Conservation (phyloP, 2,888 invertebrate species). For the Synanthedon vespiformis region DNA sequence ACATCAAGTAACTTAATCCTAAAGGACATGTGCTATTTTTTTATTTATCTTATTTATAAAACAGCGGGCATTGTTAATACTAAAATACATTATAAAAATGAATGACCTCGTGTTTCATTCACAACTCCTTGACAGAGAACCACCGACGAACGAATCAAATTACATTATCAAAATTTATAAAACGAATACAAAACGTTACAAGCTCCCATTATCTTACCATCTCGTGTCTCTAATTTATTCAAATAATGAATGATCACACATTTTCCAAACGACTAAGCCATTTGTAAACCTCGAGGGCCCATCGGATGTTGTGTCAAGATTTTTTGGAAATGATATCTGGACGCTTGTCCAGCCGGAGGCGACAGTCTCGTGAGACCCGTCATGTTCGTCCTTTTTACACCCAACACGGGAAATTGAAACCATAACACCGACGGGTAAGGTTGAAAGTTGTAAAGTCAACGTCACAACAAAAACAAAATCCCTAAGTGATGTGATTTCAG, state of each 20-base stretch:
- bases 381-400: conserved; percentile 8
- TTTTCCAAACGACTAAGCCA: conserved; percentile 17
- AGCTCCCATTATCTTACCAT: conserved; percentile 8
- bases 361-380: conserved; percentile 18
- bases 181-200: neutral
- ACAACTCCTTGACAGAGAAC: no score
- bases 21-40: no score
- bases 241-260: conserved; percentile 16
- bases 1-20: no score
- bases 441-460: no score
- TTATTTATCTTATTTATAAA: no score
- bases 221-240: conserved; percentile 26
- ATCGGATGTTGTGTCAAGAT: conserved; percentile 27
- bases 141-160: neutral
- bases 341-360: conserved; percentile 25
- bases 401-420: no score
- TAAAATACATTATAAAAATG: no score
- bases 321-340: conserved; percentile 29
- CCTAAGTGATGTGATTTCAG: neutral
- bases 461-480: conserved; percentile 1
- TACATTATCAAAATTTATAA: conserved; percentile 1
- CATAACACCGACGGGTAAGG: no score
- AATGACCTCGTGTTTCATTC: no score
- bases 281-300: conserved; percentile 23
- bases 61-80: no score